These are phyloP conservation scores for Mobula birostris DNA, from an alignment of 2,113 vertebrate genomes.

Conservation along the genomic window DNA sequence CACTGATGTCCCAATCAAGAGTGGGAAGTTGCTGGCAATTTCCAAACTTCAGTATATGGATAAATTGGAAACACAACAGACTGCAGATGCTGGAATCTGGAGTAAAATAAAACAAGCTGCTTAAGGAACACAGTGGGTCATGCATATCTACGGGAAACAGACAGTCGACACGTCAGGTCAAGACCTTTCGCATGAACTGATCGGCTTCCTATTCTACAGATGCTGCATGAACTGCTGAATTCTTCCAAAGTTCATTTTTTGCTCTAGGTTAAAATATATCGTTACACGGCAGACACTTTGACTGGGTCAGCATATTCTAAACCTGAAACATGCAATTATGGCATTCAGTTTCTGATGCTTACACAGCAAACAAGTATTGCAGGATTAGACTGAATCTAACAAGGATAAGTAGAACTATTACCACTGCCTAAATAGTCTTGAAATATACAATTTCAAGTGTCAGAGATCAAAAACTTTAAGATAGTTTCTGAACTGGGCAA, in stretches of 20 bases:
- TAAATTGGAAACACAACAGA: no score
- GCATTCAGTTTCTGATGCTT: not conserved
- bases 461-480: not conserved
- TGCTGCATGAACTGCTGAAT: not conserved
- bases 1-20: not conserved
- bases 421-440: not conserved
- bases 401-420: not conserved
- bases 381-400: not conserved
- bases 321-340: not conserved
- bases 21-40: not conserved
- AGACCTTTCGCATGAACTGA: no score
- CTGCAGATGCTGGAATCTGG: no score
- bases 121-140: no score
- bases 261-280: not conserved
- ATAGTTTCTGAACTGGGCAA: not conserved
- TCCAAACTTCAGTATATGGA: not conserved
- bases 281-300: not conserved
- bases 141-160: no score
- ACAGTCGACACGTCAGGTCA: no score
- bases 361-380: not conserved
- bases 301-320: conserved; percentile 1
- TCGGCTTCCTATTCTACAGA: no score
- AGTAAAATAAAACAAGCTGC: no score
- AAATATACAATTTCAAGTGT: not conserved
- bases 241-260: no score